phyloP scores from a whole-genome alignment of 2,888 invertebrate genomes.

The Synanthedon myopaeformis region DNA sequence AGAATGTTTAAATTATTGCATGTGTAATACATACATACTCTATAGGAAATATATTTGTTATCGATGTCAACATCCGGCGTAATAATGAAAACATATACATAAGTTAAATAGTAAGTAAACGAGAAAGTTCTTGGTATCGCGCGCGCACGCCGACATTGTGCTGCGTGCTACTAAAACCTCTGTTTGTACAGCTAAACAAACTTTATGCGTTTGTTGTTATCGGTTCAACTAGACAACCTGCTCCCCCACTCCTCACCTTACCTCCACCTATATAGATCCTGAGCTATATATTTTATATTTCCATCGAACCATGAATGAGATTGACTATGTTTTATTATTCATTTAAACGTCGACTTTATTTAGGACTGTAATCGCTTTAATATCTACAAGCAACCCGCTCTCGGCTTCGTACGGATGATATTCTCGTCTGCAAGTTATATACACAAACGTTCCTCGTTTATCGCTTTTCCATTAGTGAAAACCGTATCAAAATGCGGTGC shows the following conservation, averaged over 20 bases:
- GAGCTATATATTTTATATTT: no score
- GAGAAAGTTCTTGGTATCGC: constrained; percentile 54
- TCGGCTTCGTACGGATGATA: no score
- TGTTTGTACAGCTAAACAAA: constrained; percentile 67
- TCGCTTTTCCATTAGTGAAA: no score
- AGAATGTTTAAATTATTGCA: constrained; percentile 1
- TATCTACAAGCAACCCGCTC: no score
- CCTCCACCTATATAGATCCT: background rate
- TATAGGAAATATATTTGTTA: constrained; percentile 1
- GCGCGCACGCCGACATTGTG: constrained; percentile 26
- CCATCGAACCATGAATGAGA: no score
- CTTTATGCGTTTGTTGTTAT: constrained; percentile 46
- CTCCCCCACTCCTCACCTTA: background rate
- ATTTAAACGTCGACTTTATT: no score
- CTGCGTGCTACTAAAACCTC: constrained; percentile 46
- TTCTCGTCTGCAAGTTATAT: no score
- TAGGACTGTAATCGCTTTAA: no score
- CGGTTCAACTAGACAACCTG: constrained; percentile 25
- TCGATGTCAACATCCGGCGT: constrained; percentile 3
- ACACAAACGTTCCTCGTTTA: no score
- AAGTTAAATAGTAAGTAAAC: constrained; percentile 44
- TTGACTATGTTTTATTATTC: no score
- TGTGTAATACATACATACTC: constrained; percentile 2
- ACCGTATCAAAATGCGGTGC: no score
- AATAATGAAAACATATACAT: constrained; percentile 36